Base-by-base conservation (phyloP, 2,113 vertebrate species). In the Accipiter cooperii region DNA sequence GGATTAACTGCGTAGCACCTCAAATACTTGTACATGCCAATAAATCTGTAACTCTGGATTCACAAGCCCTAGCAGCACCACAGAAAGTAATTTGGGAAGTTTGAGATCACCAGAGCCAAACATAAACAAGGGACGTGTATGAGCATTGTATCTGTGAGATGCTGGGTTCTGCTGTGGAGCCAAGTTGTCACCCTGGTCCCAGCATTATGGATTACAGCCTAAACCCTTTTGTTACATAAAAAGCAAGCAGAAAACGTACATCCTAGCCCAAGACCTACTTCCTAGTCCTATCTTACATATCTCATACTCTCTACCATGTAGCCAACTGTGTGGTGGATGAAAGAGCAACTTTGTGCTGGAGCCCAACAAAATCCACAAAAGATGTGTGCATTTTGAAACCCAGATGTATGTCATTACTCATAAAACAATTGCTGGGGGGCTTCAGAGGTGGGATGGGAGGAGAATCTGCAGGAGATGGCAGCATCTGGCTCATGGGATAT, bases 81-180 rank as follows among this genome's bases (percentile, higher is more conserved):
- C 55, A 71, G 60, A 77, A 86, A 52, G 18, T 16, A 17, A 78
- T 29, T 13, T 83, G 46, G 40, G 31, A 74, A 49, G 31, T 49
- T 26, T 47, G 34, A 70, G 13, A 47, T 52, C 38, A 91, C 51
- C 28, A 44, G 57, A 75, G 57, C 15, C 47, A 82, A 42, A 77
- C 10, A 17, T 15, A 57, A 83, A 55, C 47, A 13, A 51, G 55
- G 25, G 44, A 13, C 33, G 38, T 0, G 0, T 4, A 83, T 20
- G 33, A 88, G 15, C 58, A 57, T 29, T 17, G 0, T 22, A 21
- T 47, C 83, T 87, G n/a, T 25, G 60, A 81, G 47, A 20, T 34
- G 65, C 15, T 55, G 49, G 7, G 6, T 31, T 85, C 82, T 93
- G 31, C 40, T 33, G 9, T 5, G 21, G 40, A 86, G 17, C 17